Percentiles rank a stretch among this genome's conserved stretches.
Evolutionary conservation across 2,888 invertebrate species (phyloP).

Genomic region (Thera obeliscata): DNA sequence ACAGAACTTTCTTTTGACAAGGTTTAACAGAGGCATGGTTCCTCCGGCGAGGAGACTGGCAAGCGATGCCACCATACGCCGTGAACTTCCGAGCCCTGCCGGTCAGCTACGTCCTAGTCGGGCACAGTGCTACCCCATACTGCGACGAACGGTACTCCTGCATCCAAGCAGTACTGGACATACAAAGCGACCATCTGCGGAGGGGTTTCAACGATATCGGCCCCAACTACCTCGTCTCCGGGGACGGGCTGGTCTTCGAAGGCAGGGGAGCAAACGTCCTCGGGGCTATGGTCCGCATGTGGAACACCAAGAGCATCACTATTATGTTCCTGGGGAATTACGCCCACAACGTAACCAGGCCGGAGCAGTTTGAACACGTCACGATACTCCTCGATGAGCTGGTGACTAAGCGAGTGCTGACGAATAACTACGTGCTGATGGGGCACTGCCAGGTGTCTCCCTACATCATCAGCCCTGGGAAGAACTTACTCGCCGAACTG

Average conservation of each 20-base stretch:
- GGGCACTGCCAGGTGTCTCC: constrained; percentile 66
- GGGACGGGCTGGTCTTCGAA: constrained; percentile 69
- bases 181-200: constrained; percentile 61
- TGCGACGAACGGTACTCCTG: constrained; percentile 60
- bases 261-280: constrained; percentile 69
- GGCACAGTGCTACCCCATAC: constrained; percentile 60
- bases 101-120: constrained; percentile 61
- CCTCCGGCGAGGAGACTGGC: constrained; percentile 72
- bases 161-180: constrained; percentile 55
- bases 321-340: constrained; percentile 75
- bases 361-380: constrained; percentile 61
- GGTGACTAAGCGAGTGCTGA: constrained; percentile 53
- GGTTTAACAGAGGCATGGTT: constrained; percentile 73
- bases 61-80: constrained; percentile 62
- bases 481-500: constrained; percentile 53
- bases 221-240: constrained; percentile 70
- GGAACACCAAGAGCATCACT: constrained; percentile 61
- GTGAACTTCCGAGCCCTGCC: constrained; percentile 58
- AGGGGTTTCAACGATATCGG: constrained; percentile 64
- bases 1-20: constrained; percentile 48
- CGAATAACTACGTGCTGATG: constrained; percentile 55
- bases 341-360: constrained; percentile 44
- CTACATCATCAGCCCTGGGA: constrained; percentile 58
- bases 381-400: constrained; percentile 57
- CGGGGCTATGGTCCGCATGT: constrained; percentile 60